Evolutionary conservation across 1,140 invertebrate species (phyloP).

Genomic region (Heliconius nattereri): DNA sequence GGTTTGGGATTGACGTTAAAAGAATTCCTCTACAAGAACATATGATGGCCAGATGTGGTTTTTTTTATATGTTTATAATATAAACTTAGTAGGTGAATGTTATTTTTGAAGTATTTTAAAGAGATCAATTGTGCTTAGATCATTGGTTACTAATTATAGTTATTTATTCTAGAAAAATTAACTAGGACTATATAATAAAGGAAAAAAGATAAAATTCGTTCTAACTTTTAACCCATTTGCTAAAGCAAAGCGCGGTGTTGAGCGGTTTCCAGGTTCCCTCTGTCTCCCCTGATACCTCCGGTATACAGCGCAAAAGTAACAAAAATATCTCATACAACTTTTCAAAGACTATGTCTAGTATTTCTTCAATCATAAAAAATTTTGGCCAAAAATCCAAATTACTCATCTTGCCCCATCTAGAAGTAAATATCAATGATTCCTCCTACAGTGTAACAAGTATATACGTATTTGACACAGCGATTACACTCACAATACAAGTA

Average conservation of each 20-base stretch:
- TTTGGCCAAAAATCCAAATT: background rate
- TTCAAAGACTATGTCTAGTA: too few species aligned
- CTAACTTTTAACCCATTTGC: too few species aligned
- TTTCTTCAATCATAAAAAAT: too few species aligned
- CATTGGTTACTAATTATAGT: background rate
- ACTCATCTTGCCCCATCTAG: conserved; percentile 34
- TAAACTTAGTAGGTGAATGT: background rate
- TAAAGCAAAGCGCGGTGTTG: too few species aligned
- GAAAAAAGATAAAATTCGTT: too few species aligned
- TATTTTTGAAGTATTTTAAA: background rate
- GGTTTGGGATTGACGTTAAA: conserved; percentile 61
- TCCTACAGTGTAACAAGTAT: conserved; percentile 42
- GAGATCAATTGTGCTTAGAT: background rate
- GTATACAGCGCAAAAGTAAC: too few species aligned
- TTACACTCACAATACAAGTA: conserved; percentile 40
- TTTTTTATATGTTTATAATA: background rate
- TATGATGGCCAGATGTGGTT: background rate
- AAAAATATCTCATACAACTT: too few species aligned
- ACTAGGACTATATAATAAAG: too few species aligned
- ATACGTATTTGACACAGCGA: conserved; percentile 48
- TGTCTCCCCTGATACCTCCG: too few species aligned
- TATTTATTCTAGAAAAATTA: too few species aligned
- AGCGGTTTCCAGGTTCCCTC: too few species aligned
- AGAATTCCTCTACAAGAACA: conserved; percentile 51
- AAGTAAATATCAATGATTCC: conserved; percentile 19